Evolutionary conservation across 2,113 vertebrate species (phyloP).

Genomic region (Plestiodon gilberti): DNA sequence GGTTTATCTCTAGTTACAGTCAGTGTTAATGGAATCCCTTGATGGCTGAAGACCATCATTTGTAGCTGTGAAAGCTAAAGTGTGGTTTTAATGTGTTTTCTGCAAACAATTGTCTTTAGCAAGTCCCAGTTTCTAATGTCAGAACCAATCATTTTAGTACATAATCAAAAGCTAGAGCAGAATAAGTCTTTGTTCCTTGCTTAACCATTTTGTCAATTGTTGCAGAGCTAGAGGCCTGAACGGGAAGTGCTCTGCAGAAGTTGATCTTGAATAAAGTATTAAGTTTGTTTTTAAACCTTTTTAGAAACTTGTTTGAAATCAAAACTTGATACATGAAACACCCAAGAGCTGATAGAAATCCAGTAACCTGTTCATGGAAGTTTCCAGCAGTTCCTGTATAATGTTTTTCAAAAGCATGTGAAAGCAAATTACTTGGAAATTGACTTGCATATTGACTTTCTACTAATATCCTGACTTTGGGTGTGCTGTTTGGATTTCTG

Average conservation of each 20-base stretch:
- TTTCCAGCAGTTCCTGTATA: not conserved
- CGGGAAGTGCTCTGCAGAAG: too few relatives aligned
- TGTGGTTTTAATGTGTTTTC: not conserved
- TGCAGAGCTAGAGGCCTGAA: too few relatives aligned
- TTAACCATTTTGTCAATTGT: not conserved
- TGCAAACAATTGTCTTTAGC: not conserved
- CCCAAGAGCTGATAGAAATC: not conserved
- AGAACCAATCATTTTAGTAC: not conserved
- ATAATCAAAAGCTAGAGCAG: not conserved
- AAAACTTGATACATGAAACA: too few relatives aligned
- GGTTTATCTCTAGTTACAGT: not conserved
- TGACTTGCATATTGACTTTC: not conserved
- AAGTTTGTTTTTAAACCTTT: too few relatives aligned
- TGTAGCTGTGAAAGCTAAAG: not conserved
- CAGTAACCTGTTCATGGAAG: not conserved
- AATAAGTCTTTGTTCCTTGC: too few relatives aligned
- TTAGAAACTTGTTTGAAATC: too few relatives aligned
- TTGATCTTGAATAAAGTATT: too few relatives aligned
- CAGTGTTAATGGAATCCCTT: not conserved
- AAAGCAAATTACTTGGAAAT: not conserved
- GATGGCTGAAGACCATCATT: not conserved
- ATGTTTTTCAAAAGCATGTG: not conserved
- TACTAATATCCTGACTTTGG: not conserved
- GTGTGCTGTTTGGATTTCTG: not conserved
- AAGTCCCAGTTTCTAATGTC: not conserved